Percentiles rank a stretch among this genome's conserved stretches.
Conservation (phyloP, 2,797 vertebrate species). For the Echeneis naucrates region DNA sequence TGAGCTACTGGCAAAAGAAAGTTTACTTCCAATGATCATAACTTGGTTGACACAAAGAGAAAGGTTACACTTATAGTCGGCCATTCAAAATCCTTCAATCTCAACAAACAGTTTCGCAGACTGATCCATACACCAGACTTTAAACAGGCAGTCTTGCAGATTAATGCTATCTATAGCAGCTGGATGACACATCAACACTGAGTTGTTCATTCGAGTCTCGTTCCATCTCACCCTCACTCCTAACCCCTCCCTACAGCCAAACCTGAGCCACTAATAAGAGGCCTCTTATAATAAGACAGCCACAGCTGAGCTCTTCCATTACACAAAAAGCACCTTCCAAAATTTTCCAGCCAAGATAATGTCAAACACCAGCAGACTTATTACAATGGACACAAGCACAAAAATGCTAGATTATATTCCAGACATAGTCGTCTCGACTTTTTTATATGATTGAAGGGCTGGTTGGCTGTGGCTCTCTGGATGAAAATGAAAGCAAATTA, state of each 20-base stretch:
- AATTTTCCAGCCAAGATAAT: slow-evolving; percentile 67
- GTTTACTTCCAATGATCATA: background rate
- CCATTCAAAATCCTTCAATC: background rate
- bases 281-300: slow-evolving; percentile 55
- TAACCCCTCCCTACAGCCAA: slow-evolving; percentile 51
- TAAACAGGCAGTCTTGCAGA: slow-evolving; percentile 19
- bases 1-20: background rate
- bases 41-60: background rate
- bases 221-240: slow-evolving; percentile 24
- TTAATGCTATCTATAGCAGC: slow-evolving; percentile 27
- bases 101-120: background rate
- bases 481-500: slow-evolving; percentile 53
- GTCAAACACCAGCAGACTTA: slow-evolving; percentile 58
- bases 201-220: slow-evolving; percentile 55
- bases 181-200: slow-evolving; percentile 29
- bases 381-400: slow-evolving; percentile 38
- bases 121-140: slow-evolving; percentile 3
- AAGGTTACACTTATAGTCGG: background rate
- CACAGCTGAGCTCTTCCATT: slow-evolving; percentile 60
- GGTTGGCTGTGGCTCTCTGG: slow-evolving; percentile 48
- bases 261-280: slow-evolving; percentile 64
- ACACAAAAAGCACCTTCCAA: slow-evolving; percentile 44
- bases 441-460: slow-evolving; percentile 43
- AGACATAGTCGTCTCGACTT: slow-evolving; percentile 40
- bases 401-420: slow-evolving; percentile 44